These are phyloP conservation scores for Cryptosula pallasiana DNA, from an alignment of 2,888 invertebrate genomes.

Conservation along the genomic window DNA sequence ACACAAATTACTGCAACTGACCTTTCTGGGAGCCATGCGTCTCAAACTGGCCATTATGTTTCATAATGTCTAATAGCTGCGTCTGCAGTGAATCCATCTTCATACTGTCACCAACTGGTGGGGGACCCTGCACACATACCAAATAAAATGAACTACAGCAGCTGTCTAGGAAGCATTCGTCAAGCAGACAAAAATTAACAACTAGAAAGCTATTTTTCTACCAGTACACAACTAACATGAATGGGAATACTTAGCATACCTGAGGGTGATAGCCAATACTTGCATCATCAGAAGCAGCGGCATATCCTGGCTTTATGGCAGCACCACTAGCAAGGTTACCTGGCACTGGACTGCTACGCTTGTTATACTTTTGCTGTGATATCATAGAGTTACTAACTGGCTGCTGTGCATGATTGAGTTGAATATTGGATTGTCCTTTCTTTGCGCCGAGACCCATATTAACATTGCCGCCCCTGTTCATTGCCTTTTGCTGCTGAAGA, in stretches of 20 bases:
- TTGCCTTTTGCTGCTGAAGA: conserved; percentile 8
- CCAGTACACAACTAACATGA: too few relatives aligned
- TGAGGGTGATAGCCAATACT: background rate
- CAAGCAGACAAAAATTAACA: too few relatives aligned
- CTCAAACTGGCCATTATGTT: conserved; percentile 26
- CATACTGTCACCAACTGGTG: conserved; percentile 31
- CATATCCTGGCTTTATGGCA: background rate
- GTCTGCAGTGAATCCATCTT: conserved; percentile 46
- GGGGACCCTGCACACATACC: too few relatives aligned
- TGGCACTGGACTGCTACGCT: background rate
- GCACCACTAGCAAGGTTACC: background rate
- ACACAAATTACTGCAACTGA: too few relatives aligned
- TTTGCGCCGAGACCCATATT: background rate
- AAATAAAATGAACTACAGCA: too few relatives aligned
- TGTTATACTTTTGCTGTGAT: background rate
- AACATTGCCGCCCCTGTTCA: conserved; percentile 7
- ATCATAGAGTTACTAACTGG: background rate
- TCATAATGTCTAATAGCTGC: conserved; percentile 49
- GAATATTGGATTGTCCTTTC: conserved; percentile 22
- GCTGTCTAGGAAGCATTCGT: too few relatives aligned
- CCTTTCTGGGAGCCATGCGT: background rate
- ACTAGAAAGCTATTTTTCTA: too few relatives aligned
- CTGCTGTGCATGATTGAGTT: background rate
- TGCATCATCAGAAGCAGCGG: background rate
- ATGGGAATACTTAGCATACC: too few relatives aligned